These are phyloP conservation scores for Papilio polytes DNA, from an alignment of 1,140 invertebrate genomes.

Conservation along the genomic window DNA sequence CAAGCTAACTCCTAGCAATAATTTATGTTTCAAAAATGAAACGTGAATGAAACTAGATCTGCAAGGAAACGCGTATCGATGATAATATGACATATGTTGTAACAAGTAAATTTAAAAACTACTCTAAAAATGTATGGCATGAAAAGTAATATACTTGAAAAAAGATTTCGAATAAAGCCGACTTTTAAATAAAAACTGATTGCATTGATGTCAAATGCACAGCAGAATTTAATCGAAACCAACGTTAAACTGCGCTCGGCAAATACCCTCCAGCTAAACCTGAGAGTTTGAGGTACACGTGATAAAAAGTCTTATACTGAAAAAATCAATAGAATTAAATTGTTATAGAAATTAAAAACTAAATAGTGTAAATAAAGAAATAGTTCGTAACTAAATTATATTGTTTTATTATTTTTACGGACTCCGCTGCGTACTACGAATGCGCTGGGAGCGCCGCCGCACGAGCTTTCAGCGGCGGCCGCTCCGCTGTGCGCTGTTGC, in stretches of 20 bases:
- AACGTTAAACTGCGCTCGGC: neutral
- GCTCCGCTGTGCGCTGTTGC: too few species aligned
- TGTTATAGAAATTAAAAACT: too few species aligned
- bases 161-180: neutral
- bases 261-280: neutral
- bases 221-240: conserved; percentile 8
- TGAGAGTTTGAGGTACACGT: neutral
- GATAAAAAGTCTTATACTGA: too few species aligned
- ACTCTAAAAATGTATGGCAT: neutral
- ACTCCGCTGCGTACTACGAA: too few species aligned
- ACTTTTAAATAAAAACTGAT: neutral
- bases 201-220: conserved; percentile 1
- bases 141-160: neutral
- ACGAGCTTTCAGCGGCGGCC: too few species aligned
- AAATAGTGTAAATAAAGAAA: too few species aligned
- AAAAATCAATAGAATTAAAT: too few species aligned
- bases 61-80: too few species aligned
- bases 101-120: neutral
- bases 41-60: neutral
- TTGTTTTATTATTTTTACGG: too few species aligned
- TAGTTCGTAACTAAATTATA: too few species aligned
- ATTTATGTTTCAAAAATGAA: neutral
- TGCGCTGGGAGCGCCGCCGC: too few species aligned
- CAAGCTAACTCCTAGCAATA: neutral
- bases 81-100: too few species aligned